Base-by-base conservation (phyloP, 2,797 vertebrate genomes). In the Bufotes viridis region DNA sequence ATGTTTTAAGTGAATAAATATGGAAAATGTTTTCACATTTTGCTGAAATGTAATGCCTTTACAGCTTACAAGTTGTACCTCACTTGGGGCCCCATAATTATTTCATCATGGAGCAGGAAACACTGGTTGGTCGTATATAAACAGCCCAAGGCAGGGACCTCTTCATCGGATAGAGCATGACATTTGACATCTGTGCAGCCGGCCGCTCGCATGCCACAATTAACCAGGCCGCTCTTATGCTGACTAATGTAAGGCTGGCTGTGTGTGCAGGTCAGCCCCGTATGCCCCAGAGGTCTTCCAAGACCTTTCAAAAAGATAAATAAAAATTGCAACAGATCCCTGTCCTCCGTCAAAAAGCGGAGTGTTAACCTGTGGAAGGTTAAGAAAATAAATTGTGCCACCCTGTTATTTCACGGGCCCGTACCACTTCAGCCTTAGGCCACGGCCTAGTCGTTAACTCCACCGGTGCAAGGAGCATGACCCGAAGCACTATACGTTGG, bases 61-160 rank as follows among this genome's bases (percentile, higher is more conserved):
- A 92, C 93, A 93, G 93, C 92, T 93, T 81, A 74, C 93, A 95
- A 91, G 92, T 90, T 93, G 92, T 92, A 95, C 95, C 94, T 93
- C 93, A 91, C 91, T 92, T 86, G 91, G 95, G 94, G 94, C 94
- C 96, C 94, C 96, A 93, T 97, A 97, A 97, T 96, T 96, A 96
- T 96, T 97, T 95, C 96, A 96, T 96, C 95, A 95, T 97, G 96
- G 93, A 94, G 95, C 96, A 96, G 96, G 96, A 97, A 97, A 95
- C 95, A 96, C 96, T 96, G 96, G 95, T 96, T 93, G 95, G 94
- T 94, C 94, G 93, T 94, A 95, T 94, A 94, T 97, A 97, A 97
- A 97, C 96, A 97, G 94, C 95, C 94, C 0, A 88, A 95, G 95
- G 94, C 94, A 94, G 92, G 92, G 93, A 93, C 94, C 94, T 95